Evolutionary conservation across 1,140 invertebrate species (phyloP).

Genomic region (Brachionus calyciflorus): DNA sequence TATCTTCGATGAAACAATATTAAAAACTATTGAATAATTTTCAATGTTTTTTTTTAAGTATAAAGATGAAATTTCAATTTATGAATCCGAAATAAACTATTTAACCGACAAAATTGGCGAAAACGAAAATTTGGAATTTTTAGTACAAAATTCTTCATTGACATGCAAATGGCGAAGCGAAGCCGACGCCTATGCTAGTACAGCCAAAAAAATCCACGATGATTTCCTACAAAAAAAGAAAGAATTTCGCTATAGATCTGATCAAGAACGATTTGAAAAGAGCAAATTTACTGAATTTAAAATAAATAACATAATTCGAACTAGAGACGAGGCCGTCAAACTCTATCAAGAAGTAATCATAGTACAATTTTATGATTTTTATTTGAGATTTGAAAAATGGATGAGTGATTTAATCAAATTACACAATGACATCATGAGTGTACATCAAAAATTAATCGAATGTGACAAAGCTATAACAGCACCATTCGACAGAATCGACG

Average conservation of each 20-base stretch:
- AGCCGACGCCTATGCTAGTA: not conserved
- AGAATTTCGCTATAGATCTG: conserved; percentile 14
- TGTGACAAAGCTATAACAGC: conserved; percentile 36
- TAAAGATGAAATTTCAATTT: conserved; percentile 37
- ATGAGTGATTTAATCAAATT: conserved; percentile 45
- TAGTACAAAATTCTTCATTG: conserved; percentile 31
- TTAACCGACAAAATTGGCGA: conserved; percentile 15
- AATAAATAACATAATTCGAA: conserved; percentile 37
- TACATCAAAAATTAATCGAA: conserved; percentile 35
- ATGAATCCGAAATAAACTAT: conserved; percentile 35
- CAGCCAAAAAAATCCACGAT: conserved; percentile 16
- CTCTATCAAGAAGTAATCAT: conserved; percentile 44
- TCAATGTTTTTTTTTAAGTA: not conserved
- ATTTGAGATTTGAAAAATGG: conserved; percentile 46
- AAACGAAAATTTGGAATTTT: conserved; percentile 43
- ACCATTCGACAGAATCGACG: conserved; percentile 24
- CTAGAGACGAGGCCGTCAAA: conserved; percentile 28
- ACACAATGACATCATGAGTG: conserved; percentile 43
- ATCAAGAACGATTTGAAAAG: conserved; percentile 42
- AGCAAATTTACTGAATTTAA: conserved; percentile 45
- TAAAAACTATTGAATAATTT: not conserved
- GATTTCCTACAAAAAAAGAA: conserved; percentile 10
- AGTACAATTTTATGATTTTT: conserved; percentile 43
- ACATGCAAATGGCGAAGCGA: conserved; percentile 22
- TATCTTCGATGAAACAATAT: too few relatives aligned